Conservation (phyloP, 2,113 vertebrate species). For the Syngnathus scovelli region DNA sequence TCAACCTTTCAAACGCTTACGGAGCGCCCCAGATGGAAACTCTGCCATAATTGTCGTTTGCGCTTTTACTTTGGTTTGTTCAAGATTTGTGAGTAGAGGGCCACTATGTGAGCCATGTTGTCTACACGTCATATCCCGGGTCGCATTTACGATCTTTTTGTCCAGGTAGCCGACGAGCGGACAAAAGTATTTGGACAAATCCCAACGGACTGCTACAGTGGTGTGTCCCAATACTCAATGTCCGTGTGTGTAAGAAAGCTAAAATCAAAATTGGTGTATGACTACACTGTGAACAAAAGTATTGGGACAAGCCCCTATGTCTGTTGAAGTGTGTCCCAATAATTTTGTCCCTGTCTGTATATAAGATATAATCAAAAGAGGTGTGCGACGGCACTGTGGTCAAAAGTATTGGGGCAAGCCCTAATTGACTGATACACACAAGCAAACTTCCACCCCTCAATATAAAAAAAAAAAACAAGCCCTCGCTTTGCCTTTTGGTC, state of each 20-base stretch:
- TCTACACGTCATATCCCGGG: background rate
- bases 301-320: background rate
- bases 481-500: constrained; percentile 53
- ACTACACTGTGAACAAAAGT: too few relatives aligned
- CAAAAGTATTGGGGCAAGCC: background rate
- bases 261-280: background rate
- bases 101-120: background rate
- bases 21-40: constrained; percentile 49
- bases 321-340: background rate
- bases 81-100: constrained; percentile 18
- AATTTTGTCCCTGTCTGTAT: background rate
- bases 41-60: constrained; percentile 44
- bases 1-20: constrained; percentile 11
- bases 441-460: background rate
- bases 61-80: constrained; percentile 31
- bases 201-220: too few relatives aligned
- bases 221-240: too few relatives aligned
- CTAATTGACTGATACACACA: background rate
- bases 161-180: background rate
- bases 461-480: constrained; percentile 28
- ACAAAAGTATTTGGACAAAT: too few relatives aligned
- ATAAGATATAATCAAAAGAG: too few relatives aligned
- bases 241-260: background rate
- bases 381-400: too few relatives aligned
- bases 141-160: background rate